phyloP scores from a whole-genome alignment of 2,797 vertebrate species.

The Lacerta viridis region DNA sequence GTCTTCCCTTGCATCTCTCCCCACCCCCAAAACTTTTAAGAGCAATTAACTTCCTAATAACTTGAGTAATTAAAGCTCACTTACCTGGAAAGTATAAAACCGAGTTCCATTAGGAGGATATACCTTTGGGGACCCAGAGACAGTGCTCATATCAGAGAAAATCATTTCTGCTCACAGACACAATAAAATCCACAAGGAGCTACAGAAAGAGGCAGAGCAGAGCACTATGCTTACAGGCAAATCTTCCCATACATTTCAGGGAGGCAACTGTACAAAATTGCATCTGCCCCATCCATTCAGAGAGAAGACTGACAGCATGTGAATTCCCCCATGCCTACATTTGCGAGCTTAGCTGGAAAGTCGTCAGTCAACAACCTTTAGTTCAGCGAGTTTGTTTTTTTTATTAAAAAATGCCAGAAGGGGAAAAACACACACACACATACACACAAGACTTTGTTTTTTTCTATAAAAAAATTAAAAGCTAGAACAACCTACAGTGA shows the following conservation, averaged over 20 bases:
- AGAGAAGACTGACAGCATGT: conserved; percentile 61
- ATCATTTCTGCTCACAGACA: conserved; percentile 91
- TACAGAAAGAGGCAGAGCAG: conserved; percentile 74
- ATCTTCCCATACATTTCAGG: conserved; percentile 81
- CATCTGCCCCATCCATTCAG: conserved; percentile 79
- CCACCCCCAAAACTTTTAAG: conserved; percentile 61
- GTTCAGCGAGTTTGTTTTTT: conserved; percentile 65
- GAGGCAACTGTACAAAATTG: conserved; percentile 74
- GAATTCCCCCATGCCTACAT: conserved; percentile 67
- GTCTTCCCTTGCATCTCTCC: conserved; percentile 43
- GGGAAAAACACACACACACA: conserved; percentile 60
- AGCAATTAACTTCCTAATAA: conserved; percentile 54
- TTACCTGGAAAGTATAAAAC: conserved; percentile 98
- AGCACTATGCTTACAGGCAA: conserved; percentile 79
- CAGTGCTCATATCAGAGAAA: conserved; percentile 97
- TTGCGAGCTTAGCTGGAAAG: conserved; percentile 73
- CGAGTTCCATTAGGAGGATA: conserved; percentile 97
- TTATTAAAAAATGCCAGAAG: conserved; percentile 37
- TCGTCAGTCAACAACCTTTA: conserved; percentile 66
- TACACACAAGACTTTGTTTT: conserved; percentile 47
- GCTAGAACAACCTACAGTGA: conserved; percentile 77
- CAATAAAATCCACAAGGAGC: conserved; percentile 86
- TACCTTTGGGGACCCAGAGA: conserved; percentile 95
- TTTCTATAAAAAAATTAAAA: conserved; percentile 63
- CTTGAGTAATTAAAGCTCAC: conserved; percentile 76